phyloP scores from a whole-genome alignment of 2,797 vertebrate genomes.

The Periophthalmus magnuspinnatus region DNA sequence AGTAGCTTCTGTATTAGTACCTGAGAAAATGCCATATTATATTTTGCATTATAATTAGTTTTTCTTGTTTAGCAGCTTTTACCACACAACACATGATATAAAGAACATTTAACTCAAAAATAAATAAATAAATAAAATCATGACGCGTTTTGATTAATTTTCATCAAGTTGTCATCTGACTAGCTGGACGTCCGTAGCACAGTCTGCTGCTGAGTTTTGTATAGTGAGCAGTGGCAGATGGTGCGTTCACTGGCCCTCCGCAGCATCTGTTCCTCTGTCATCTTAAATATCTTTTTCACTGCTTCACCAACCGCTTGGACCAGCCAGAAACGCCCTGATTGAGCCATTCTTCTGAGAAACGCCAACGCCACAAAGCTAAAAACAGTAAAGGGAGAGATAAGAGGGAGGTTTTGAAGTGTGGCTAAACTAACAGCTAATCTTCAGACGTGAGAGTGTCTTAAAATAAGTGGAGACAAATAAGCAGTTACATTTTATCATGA shows the following conservation, averaged over 20 bases:
- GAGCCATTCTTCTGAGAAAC: constrained; percentile 2
- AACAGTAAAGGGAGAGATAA: neutral
- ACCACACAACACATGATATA: too few species aligned
- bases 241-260: constrained; percentile 16
- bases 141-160: constrained; percentile 1
- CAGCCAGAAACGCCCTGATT: constrained; percentile 9
- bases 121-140: too few species aligned
- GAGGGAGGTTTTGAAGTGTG: neutral
- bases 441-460: neutral
- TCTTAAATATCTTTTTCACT: constrained; percentile 6
- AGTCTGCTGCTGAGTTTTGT: constrained; percentile 4
- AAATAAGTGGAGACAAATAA: neutral
- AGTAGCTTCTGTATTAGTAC: too few species aligned
- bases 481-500: too few species aligned
- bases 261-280: constrained; percentile 34
- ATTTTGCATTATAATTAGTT: too few species aligned
- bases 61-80: too few species aligned
- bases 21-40: too few species aligned
- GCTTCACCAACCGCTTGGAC: neutral
- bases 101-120: too few species aligned
- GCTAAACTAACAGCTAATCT: constrained; percentile 6
- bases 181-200: constrained; percentile 10
- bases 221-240: constrained; percentile 24
- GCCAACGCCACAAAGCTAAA: neutral
- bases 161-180: constrained; percentile 11